These are phyloP conservation scores for Acanthoscelides obtectus DNA, from an alignment of 2,888 invertebrate genomes.

Conservation along the genomic window DNA sequence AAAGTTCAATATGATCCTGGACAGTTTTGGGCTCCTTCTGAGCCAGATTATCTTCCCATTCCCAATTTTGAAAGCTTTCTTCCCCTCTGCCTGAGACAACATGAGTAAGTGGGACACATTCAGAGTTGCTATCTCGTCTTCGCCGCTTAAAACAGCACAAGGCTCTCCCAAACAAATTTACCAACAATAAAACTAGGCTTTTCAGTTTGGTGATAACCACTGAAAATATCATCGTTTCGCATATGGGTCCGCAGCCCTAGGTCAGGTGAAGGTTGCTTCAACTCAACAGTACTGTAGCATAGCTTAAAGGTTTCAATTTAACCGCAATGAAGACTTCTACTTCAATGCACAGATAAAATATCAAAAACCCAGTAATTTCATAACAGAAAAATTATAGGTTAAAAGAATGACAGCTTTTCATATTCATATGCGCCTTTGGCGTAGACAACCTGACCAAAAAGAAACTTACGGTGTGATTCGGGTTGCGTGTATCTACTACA, in stretches of 20 bases:
- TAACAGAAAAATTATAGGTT: background rate
- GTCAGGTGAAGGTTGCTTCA: background rate
- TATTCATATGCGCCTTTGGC: no score
- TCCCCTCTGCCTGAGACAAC: constrained; percentile 46
- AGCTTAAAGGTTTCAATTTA: background rate
- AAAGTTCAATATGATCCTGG: constrained; percentile 61
- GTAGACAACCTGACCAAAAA: no score
- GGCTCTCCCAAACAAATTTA: constrained; percentile 55
- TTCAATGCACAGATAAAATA: background rate
- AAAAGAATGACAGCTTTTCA: background rate
- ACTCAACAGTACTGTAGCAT: background rate
- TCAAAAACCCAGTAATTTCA: background rate
- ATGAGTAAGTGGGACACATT: constrained; percentile 54
- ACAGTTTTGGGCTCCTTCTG: constrained; percentile 47
- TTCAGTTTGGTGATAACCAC: constrained; percentile 47
- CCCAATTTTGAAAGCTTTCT: constrained; percentile 51
- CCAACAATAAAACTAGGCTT: constrained; percentile 51
- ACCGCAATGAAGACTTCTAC: background rate
- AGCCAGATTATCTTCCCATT: constrained; percentile 57
- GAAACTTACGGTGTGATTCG: no score
- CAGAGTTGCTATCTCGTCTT: constrained; percentile 51
- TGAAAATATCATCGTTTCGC: constrained; percentile 21
- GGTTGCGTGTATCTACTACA: no score
- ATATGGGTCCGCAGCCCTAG: background rate
- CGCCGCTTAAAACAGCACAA: constrained; percentile 57